Conservation (phyloP, 2,113 vertebrate genomes). For the Phrynosoma platyrhinos region DNA sequence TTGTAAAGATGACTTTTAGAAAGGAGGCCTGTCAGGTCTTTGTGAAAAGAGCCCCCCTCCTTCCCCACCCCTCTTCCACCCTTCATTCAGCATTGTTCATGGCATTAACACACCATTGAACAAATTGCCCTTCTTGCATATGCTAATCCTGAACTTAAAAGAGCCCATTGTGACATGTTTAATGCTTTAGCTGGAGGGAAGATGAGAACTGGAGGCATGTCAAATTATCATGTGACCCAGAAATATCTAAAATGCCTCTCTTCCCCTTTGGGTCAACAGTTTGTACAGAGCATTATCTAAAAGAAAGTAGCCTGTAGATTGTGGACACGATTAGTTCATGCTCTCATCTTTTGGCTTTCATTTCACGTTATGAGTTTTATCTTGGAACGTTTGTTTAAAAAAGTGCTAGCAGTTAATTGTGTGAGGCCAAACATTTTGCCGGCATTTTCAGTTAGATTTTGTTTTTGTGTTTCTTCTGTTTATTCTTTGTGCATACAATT, state of each 20-base stretch:
- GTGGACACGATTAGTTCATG: slow-evolving; percentile 71
- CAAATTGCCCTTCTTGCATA: slow-evolving; percentile 85
- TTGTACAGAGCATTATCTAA: slow-evolving; percentile 71
- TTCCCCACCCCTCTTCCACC: slow-evolving; percentile 42
- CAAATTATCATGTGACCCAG: slow-evolving; percentile 79
- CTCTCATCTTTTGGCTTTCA: slow-evolving; percentile 61
- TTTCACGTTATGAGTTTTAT: slow-evolving; percentile 41
- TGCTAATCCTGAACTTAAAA: slow-evolving; percentile 84
- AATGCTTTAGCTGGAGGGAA: slow-evolving; percentile 74
- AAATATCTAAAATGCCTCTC: slow-evolving; percentile 79
- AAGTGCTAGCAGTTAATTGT: slow-evolving; percentile 62
- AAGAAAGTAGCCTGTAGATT: slow-evolving; percentile 70
- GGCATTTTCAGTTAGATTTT: slow-evolving; percentile 51
- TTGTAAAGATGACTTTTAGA: slow-evolving; percentile 60
- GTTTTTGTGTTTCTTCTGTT: neutral
- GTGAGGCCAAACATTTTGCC: slow-evolving; percentile 45
- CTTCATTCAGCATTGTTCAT: slow-evolving; percentile 77
- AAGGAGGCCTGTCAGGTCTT: slow-evolving; percentile 66
- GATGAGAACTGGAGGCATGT: slow-evolving; percentile 76
- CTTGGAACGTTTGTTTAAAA: neutral
- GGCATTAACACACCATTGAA: slow-evolving; percentile 84
- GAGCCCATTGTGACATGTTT: slow-evolving; percentile 81
- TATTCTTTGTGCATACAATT: neutral
- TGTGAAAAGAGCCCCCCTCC: slow-evolving; percentile 57
- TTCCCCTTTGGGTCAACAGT: slow-evolving; percentile 79